Base-by-base conservation (phyloP, 1,140 invertebrate genomes). In the Drosophila insularis region DNA sequence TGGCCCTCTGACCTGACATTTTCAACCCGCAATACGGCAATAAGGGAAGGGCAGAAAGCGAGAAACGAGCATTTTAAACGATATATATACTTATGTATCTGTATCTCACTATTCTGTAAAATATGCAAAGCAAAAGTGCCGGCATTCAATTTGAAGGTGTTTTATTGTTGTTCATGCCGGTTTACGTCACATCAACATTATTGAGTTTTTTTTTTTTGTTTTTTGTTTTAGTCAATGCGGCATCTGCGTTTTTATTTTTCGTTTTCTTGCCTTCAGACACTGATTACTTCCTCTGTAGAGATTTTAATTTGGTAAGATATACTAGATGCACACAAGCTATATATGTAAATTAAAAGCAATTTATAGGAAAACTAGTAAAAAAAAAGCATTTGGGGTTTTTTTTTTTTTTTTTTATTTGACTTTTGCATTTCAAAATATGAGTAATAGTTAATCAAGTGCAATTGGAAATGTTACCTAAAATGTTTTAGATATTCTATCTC, bases 121-220 rank as follows among this genome's bases (percentile, higher is more conserved):
- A 71, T 56, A 71, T 71, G 68, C 54, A 71, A 59, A 71, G 59
- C 32, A 8, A 17, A 37, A 70, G 13, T 54, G 58, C 63, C 19
- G 63, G 54, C 66, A 68, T 68, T 55, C 32, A 58, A 58, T 8
- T 11, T 19, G 14, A 19, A 37, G 31, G 55, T 35, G 27, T 2
- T 35, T 58, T 19, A 0, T 10, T 14, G 32, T 4, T 35, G 32
- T 19, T 6, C 17, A 2, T 19, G 31, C 55, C 55, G 31, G 35
- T 68, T 50, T 40, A 40, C 17, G 63, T n/a, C 59, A 85, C 75
- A 58, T 72, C 70, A 81, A 67, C 7, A 66, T 55, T 54, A 40
- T 67, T 66, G 59, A 68, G 62, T 68, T 72, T 35, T 35, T 35
- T 8, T 10, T 35, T 4, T 23, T 32, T 68, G 69, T 35, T 35